Percentiles rank a stretch among this genome's conserved stretches.
Conservation (phyloP, 2,797 vertebrate genomes). For the Esox lucius region DNA sequence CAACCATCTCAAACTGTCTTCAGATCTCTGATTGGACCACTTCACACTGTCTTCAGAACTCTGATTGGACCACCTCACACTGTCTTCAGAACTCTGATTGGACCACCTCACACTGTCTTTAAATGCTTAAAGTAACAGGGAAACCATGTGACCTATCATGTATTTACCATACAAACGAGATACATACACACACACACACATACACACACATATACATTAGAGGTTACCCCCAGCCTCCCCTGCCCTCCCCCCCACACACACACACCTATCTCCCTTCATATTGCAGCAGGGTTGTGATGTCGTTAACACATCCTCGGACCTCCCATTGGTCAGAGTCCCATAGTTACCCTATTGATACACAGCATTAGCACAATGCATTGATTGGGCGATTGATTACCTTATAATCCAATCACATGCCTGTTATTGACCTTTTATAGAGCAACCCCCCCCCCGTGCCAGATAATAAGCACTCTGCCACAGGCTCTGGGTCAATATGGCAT, state of each 20-base stretch:
- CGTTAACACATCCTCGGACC: constrained; percentile 62
- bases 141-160: constrained; percentile 56
- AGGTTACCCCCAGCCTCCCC: constrained; percentile 15
- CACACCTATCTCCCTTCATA: constrained; percentile 27
- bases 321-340: constrained; percentile 76
- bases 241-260: constrained; percentile 33
- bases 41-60: too few species aligned
- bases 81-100: too few species aligned
- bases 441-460: constrained; percentile 53
- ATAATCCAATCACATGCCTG: constrained; percentile 94
- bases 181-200: not conserved
- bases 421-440: constrained; percentile 93
- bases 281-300: constrained; percentile 61
- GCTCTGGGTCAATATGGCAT: constrained; percentile 82
- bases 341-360: constrained; percentile 91
- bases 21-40: constrained; percentile 22
- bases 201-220: constrained; percentile 12
- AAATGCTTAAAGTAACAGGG: constrained; percentile 61
- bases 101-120: constrained; percentile 67
- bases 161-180: not conserved
- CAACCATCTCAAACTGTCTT: constrained; percentile 66
- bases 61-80: too few species aligned
- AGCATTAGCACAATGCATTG: constrained; percentile 94
- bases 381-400: constrained; percentile 92
- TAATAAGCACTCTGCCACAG: constrained; percentile 66